These are phyloP conservation scores for Xylocampa areola DNA, from an alignment of 2,888 invertebrate genomes.

Conservation along the genomic window DNA sequence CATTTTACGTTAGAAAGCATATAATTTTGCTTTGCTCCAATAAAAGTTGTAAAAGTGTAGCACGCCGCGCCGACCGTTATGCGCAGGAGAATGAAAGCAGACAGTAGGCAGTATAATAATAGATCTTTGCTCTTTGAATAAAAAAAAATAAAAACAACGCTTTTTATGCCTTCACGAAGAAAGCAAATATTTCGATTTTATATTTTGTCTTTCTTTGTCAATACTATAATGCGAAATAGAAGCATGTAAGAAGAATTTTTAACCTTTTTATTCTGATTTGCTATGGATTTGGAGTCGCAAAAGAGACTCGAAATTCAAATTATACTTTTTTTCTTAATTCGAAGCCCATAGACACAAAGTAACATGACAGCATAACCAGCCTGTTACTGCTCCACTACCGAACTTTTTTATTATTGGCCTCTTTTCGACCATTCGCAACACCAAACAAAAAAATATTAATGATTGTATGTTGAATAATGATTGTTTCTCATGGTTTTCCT, in stretches of 20 bases:
- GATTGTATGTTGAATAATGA: slow-evolving; percentile 14
- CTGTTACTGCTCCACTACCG: no score
- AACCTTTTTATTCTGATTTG: no score
- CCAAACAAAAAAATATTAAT: not conserved
- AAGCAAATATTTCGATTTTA: slow-evolving; percentile 32
- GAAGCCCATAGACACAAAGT: no score
- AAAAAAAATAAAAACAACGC: slow-evolving; percentile 47
- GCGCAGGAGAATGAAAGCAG: slow-evolving; percentile 64
- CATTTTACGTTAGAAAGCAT: slow-evolving; percentile 79
- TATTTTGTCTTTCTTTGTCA: slow-evolving; percentile 8
- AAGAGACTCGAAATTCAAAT: no score
- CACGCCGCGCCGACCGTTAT: slow-evolving; percentile 70
- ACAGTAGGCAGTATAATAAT: slow-evolving; percentile 56
- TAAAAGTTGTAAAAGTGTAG: slow-evolving; percentile 77
- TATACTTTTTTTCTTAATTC: no score
- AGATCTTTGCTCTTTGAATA: slow-evolving; percentile 54
- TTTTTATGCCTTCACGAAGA: slow-evolving; percentile 38
- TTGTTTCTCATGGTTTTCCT: slow-evolving; percentile 29
- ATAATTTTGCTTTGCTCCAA: slow-evolving; percentile 80
- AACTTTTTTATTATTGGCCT: no score
- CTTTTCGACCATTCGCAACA: no score
- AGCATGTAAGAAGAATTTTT: no score
- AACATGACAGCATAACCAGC: no score
- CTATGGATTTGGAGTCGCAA: no score
- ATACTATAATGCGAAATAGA: not conserved